These are phyloP conservation scores for Dioctria rufipes DNA, from an alignment of 2,888 invertebrate species.

Conservation along the genomic window DNA sequence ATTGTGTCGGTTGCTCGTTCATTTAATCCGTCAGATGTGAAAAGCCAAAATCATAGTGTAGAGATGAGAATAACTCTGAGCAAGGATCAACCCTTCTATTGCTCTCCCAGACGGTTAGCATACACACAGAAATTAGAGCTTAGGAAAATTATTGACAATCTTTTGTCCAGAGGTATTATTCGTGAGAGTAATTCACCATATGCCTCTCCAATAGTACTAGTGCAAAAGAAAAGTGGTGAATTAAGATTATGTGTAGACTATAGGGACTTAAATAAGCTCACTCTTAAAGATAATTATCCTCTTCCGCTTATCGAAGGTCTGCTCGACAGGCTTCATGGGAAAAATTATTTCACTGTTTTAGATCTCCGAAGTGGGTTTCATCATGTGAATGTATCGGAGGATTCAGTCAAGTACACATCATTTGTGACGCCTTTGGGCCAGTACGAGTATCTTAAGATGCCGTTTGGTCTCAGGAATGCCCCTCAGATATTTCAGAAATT, in stretches of 20 bases:
- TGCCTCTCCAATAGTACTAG: no score
- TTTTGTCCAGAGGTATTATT: constrained; percentile 58
- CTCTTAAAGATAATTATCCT: constrained; percentile 64
- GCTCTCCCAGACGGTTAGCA: constrained; percentile 3
- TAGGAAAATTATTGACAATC: constrained; percentile 33
- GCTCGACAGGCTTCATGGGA: constrained; percentile 55
- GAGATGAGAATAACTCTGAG: no score
- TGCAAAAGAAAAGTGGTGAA: no score
- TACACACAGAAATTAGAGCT: constrained; percentile 19
- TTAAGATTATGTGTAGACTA: constrained; percentile 63
- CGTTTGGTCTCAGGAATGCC: background rate
- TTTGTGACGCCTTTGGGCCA: constrained; percentile 6
- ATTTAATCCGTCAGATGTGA: no score
- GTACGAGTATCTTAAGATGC: constrained; percentile 3
- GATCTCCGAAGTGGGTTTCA: background rate
- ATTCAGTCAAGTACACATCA: background rate
- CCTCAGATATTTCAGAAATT: constrained; percentile 14
- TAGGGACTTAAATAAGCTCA: constrained; percentile 62
- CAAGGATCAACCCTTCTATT: no score
- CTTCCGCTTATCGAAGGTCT: constrained; percentile 68
- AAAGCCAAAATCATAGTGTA: no score
- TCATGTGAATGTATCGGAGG: background rate
- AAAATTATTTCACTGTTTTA: constrained; percentile 21
- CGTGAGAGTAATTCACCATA: no score
- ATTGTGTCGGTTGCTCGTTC: background rate